These are phyloP conservation scores for Drosophila trichaetosa DNA, from an alignment of 2,888 invertebrate genomes.

Conservation along the genomic window DNA sequence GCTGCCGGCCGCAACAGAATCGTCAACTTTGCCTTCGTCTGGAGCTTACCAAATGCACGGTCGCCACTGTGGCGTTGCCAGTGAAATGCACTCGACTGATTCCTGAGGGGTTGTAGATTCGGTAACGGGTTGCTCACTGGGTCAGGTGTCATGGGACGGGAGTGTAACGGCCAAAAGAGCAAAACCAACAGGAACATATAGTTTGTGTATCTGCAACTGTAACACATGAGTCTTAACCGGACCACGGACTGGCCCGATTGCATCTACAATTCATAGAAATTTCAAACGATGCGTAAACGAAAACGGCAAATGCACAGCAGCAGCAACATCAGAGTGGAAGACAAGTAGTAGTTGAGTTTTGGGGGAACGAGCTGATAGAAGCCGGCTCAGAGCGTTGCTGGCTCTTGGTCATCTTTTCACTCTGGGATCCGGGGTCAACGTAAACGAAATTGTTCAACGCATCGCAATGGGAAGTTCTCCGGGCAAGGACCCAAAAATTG, in stretches of 20 bases:
- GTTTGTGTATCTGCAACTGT: conserved; percentile 50
- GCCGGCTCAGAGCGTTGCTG: conserved; percentile 24
- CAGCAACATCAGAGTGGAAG: conserved; percentile 21
- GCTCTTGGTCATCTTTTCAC: conserved; percentile 44
- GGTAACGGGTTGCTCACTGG: conserved; percentile 18
- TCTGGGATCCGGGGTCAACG: conserved; percentile 48
- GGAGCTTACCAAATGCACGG: conserved; percentile 77
- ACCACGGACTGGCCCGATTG: conserved; percentile 79
- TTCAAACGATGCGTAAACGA: conserved; percentile 82
- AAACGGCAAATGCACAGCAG: conserved; percentile 76
- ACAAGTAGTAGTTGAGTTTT: neutral
- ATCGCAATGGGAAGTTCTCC: conserved; percentile 53
- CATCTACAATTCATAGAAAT: conserved; percentile 84
- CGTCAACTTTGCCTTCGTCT: conserved; percentile 80
- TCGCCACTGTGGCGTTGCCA: conserved; percentile 53
- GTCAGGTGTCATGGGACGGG: conserved; percentile 27
- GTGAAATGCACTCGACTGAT: conserved; percentile 76
- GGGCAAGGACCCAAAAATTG: conserved; percentile 68
- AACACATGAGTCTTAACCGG: conserved; percentile 77
- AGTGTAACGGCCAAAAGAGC: conserved; percentile 12
- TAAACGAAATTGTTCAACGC: conserved; percentile 70
- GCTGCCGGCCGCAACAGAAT: conserved; percentile 63
- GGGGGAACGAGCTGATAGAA: conserved; percentile 4
- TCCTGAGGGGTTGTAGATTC: conserved; percentile 46
- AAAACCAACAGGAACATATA: conserved; percentile 16